Evolutionary conservation across 2,113 vertebrate species (phyloP).

Genomic region (Datnioides undecimradiatus): DNA sequence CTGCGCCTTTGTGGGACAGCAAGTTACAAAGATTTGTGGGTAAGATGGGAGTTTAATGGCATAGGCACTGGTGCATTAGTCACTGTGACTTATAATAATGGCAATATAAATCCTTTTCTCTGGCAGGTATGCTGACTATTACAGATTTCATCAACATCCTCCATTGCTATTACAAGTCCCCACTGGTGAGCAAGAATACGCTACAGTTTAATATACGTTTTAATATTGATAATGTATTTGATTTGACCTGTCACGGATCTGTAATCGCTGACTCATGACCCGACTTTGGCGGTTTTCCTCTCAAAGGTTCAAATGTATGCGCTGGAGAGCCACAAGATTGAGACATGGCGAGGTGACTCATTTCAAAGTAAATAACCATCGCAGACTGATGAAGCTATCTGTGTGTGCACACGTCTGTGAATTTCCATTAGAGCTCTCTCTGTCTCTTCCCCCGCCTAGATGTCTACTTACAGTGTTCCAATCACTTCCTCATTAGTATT

Average conservation of each 20-base stretch:
- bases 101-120: neutral
- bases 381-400: neutral
- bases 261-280: neutral
- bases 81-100: neutral
- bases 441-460: constrained; percentile 82
- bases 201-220: neutral
- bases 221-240: neutral
- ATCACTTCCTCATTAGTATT: constrained; percentile 90
- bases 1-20: constrained; percentile 95
- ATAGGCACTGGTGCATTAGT: rapidly evolving
- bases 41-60: constrained; percentile 73
- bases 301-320: constrained; percentile 97
- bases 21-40: constrained; percentile 94
- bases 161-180: constrained; percentile 95
- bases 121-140: constrained; percentile 96
- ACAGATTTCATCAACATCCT: constrained; percentile 99
- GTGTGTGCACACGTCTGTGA: neutral
- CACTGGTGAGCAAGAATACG: constrained; percentile 87
- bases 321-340: constrained; percentile 96
- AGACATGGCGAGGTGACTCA: constrained; percentile 96
- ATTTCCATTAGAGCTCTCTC: neutral
- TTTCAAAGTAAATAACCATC: constrained; percentile 78
- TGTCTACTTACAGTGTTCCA: constrained; percentile 90
- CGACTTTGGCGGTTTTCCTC: neutral
- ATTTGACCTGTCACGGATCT: neutral